phyloP scores from a whole-genome alignment of 1,140 invertebrate genomes.

The Sweltsa coloradensis region DNA sequence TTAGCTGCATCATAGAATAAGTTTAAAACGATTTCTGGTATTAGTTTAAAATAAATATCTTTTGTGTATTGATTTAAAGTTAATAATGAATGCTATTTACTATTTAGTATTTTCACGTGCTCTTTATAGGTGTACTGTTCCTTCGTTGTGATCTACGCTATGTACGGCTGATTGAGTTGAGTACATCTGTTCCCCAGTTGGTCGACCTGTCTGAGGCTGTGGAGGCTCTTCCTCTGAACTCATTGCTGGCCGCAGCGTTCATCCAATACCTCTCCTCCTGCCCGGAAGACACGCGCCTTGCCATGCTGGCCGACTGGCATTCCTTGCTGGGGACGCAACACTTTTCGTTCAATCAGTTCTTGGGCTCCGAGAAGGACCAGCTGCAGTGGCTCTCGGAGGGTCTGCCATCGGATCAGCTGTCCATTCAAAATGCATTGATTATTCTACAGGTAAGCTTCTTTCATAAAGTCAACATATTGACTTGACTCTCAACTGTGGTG shows the following conservation, averaged over 20 bases:
- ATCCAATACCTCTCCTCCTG: slow-evolving; percentile 59
- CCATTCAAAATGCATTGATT: slow-evolving; percentile 71
- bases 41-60: no score
- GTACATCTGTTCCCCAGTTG: slow-evolving; percentile 28
- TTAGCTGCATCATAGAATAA: no score
- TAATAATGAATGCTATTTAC: no score
- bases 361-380: slow-evolving; percentile 53
- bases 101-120: no score
- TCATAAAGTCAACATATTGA: no score
- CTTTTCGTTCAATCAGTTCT: slow-evolving; percentile 59
- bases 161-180: no score
- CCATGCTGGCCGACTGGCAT: slow-evolving; percentile 43
- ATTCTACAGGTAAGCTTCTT: slow-evolving; percentile 55
- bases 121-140: no score
- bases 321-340: slow-evolving; percentile 28
- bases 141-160: no score
- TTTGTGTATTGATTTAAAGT: no score
- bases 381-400: slow-evolving; percentile 79
- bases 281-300: slow-evolving; percentile 51
- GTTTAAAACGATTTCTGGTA: no score
- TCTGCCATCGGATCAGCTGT: slow-evolving; percentile 63
- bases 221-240: slow-evolving; percentile 45
- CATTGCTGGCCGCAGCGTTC: slow-evolving; percentile 61
- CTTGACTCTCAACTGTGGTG: neutral
- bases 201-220: slow-evolving; percentile 44